Conservation (phyloP, 2,113 vertebrate genomes). For the Prochilodus magdalenae region DNA sequence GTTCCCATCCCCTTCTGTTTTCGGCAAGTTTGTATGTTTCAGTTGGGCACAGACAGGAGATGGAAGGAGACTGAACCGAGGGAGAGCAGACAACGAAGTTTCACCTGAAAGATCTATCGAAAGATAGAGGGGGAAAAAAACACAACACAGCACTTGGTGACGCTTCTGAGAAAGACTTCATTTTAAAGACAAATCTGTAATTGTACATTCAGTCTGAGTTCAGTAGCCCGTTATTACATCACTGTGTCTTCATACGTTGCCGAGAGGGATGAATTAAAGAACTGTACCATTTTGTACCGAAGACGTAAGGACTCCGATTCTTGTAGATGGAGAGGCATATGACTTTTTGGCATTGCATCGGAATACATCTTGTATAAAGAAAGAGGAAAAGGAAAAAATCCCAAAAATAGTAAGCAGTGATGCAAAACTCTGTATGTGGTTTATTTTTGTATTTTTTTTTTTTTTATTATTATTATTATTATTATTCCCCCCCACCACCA, state of each 20-base stretch:
- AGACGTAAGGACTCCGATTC: slow-evolving; percentile 52
- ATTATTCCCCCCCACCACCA: neutral
- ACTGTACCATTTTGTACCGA: slow-evolving; percentile 48
- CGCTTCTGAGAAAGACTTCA: slow-evolving; percentile 49
- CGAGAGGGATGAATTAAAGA: slow-evolving; percentile 49
- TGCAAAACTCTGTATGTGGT: slow-evolving; percentile 60
- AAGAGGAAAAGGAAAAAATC: slow-evolving; percentile 15
- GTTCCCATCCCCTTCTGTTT: neutral
- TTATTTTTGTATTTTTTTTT: slow-evolving; percentile 60
- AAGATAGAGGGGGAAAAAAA: slow-evolving; percentile 19
- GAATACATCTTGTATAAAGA: slow-evolving; percentile 61
- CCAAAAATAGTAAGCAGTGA: slow-evolving; percentile 60
- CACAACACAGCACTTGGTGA: slow-evolving; percentile 60
- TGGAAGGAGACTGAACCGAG: slow-evolving; percentile 32
- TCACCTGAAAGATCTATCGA: slow-evolving; percentile 44
- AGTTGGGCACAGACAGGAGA: slow-evolving; percentile 28
- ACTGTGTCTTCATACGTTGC: slow-evolving; percentile 61
- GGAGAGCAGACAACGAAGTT: slow-evolving; percentile 23
- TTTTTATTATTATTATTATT: slow-evolving; percentile 21
- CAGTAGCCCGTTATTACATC: slow-evolving; percentile 62
- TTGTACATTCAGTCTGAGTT: slow-evolving; percentile 54
- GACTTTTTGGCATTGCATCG: slow-evolving; percentile 51
- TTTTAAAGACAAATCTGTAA: slow-evolving; percentile 56
- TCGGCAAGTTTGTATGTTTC: slow-evolving; percentile 49
- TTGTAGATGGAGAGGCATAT: slow-evolving; percentile 48